phyloP scores from a whole-genome alignment of 2,797 vertebrate genomes.

The Semaprochilodus insignis region DNA sequence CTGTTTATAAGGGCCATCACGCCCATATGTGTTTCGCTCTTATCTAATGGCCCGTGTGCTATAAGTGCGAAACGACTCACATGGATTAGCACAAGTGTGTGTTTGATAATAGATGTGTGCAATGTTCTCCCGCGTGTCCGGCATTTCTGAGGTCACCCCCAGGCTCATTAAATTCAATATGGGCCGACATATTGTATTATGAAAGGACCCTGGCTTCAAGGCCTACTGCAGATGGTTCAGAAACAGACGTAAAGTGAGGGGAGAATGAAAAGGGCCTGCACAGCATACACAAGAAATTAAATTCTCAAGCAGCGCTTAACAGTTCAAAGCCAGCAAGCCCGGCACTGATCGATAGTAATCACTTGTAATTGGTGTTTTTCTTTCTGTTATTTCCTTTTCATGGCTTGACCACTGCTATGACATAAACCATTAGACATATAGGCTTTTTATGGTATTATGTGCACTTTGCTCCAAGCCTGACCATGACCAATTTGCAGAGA shows the following conservation, averaged over 20 bases:
- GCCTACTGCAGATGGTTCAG: slow-evolving; percentile 28
- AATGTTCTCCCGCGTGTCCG: slow-evolving; percentile 27
- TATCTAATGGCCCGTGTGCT: slow-evolving; percentile 31
- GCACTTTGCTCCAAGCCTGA: not conserved
- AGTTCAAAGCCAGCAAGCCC: slow-evolving; percentile 25
- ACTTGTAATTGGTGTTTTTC: slow-evolving; percentile 26
- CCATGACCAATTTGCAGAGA: not conserved
- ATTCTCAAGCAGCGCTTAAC: slow-evolving; percentile 17
- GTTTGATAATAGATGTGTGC: not conserved
- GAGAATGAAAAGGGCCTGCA: slow-evolving; percentile 44
- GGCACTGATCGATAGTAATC: slow-evolving; percentile 43
- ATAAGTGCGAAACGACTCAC: not conserved
- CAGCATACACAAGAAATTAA: slow-evolving; percentile 36
- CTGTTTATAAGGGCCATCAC: slow-evolving; percentile 16
- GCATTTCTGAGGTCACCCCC: slow-evolving; percentile 38
- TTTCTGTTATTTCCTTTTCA: slow-evolving; percentile 31
- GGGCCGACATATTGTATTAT: slow-evolving; percentile 18
- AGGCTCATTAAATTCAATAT: slow-evolving; percentile 47
- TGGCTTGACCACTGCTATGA: slow-evolving; percentile 14
- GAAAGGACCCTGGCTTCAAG: slow-evolving; percentile 46
- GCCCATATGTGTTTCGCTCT: slow-evolving; percentile 1
- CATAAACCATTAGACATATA: slow-evolving; percentile 11
- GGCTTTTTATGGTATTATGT: slow-evolving; percentile 2
- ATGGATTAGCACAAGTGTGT: slow-evolving; percentile 7
- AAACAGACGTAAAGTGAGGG: slow-evolving; percentile 49